A percentile compares a stretch with the other conserved stretches of the same genome.
Conservation (phyloP, 2,797 vertebrate genomes). For the Oceanodroma leucorhoa region DNA sequence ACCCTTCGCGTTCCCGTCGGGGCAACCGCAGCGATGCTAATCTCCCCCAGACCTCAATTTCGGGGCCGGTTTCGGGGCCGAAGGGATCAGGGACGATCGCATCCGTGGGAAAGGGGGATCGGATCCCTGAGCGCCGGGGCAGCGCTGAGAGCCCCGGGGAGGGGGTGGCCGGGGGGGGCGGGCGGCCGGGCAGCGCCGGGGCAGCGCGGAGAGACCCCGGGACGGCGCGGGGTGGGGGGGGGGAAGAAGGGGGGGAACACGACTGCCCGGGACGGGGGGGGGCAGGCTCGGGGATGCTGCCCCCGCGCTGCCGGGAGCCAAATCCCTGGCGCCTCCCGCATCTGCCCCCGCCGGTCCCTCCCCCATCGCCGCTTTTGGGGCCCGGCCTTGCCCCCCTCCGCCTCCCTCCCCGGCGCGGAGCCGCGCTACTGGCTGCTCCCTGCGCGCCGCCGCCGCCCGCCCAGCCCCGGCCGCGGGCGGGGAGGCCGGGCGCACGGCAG, state of each 20-base stretch:
- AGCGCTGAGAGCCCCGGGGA: background rate
- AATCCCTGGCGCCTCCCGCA: constrained; percentile 13
- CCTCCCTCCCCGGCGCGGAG: background rate
- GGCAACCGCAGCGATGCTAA: background rate
- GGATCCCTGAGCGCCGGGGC: background rate
- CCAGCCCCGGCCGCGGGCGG: constrained; percentile 68
- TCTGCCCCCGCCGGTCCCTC: background rate
- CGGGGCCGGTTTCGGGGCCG: background rate
- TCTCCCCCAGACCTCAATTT: background rate
- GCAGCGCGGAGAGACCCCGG: background rate
- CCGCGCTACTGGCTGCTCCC: constrained; percentile 52
- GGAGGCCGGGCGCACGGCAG: background rate
- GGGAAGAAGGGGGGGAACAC: no score
- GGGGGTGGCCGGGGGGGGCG: no score
- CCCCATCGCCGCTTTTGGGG: background rate
- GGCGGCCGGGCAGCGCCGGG: background rate
- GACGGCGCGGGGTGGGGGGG: no score
- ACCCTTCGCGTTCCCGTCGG: background rate
- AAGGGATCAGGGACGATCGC: background rate
- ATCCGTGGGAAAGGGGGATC: background rate
- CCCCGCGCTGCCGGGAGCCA: constrained; percentile 8
- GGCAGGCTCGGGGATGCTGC: background rate
- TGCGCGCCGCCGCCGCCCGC: constrained; percentile 62
- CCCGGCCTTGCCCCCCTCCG: constrained; percentile 15
- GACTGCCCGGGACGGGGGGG: background rate